A percentile compares a stretch with the other conserved stretches of the same genome.
These are phyloP conservation scores for Trogon melanurus DNA, from an alignment of 2,113 vertebrate species.

Conservation along the genomic window DNA sequence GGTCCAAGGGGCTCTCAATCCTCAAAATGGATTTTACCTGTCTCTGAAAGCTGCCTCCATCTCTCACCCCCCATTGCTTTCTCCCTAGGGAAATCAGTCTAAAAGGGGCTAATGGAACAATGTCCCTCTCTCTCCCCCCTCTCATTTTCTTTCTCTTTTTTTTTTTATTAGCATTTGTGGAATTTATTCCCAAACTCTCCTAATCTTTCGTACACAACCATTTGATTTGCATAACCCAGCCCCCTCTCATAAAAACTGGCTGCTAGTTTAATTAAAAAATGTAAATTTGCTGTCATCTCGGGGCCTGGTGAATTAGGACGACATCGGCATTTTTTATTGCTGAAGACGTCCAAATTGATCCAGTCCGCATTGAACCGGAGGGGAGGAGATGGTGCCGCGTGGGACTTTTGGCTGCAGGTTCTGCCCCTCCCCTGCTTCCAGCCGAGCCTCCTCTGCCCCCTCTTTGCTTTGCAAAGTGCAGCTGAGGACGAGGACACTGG, in stretches of 20 bases:
- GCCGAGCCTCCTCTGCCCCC: constrained; percentile 23
- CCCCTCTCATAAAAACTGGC: constrained; percentile 99
- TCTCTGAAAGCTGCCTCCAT: constrained; percentile 67
- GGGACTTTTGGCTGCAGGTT: constrained; percentile 31
- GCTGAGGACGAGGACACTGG: not conserved
- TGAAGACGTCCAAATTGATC: constrained; percentile 99
- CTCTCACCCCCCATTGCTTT: constrained; percentile 50
- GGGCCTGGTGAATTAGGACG: constrained; percentile 98
- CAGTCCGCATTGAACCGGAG: constrained; percentile 74
- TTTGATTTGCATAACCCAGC: constrained; percentile 99
- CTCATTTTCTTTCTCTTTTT: constrained; percentile 73
- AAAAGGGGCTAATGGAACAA: constrained; percentile 95
- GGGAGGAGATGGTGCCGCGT: constrained; percentile 42
- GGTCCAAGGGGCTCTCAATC: constrained; percentile 61
- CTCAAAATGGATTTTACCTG: constrained; percentile 74
- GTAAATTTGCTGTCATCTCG: constrained; percentile 99
- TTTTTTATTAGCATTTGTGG: constrained; percentile 93
- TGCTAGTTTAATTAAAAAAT: constrained; percentile 99
- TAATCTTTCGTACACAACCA: constrained; percentile 99
- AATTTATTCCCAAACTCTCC: constrained; percentile 99
- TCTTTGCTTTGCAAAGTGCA: constrained; percentile 10
- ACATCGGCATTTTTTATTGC: constrained; percentile 99
- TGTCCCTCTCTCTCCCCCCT: constrained; percentile 81
- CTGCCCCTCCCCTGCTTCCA: constrained; percentile 47
- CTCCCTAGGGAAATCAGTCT: constrained; percentile 88